Conservation (phyloP, 2,797 vertebrate species). For the Leptodactylus fallax region DNA sequence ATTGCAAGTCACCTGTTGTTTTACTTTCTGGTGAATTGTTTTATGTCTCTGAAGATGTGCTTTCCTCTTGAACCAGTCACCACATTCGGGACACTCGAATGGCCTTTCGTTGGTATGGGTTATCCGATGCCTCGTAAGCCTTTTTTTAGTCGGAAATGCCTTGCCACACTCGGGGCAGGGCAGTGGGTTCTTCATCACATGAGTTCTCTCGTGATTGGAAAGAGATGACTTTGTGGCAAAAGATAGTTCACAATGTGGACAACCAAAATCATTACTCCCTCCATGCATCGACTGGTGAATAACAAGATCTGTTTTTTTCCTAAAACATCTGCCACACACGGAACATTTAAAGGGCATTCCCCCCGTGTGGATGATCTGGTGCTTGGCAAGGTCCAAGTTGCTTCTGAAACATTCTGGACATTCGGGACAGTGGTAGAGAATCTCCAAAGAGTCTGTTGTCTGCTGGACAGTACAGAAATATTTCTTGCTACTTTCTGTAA, state of each 20-base stretch:
- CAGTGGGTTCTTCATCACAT: not conserved
- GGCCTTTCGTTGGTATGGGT: not conserved
- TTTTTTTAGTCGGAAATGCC: not conserved
- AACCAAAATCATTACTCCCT: not conserved
- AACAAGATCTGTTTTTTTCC: not conserved
- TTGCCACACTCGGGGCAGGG: not conserved
- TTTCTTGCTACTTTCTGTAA: not conserved
- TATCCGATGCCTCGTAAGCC: not conserved
- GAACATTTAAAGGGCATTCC: not conserved
- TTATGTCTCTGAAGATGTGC: not conserved
- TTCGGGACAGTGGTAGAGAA: not conserved
- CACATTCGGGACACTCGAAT: not conserved
- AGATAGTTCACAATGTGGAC: not conserved
- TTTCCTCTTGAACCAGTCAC: not conserved
- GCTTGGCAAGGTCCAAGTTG: not conserved
- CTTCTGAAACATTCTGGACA: not conserved
- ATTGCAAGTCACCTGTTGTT: not conserved
- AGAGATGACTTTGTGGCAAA: not conserved
- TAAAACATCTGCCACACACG: not conserved
- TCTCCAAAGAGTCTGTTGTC: not conserved
- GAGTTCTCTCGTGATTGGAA: not conserved
- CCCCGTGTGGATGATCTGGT: slow-evolving; percentile 7
- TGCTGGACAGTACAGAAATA: not conserved
- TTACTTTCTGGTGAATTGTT: not conserved
- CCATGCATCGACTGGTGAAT: not conserved